Base-by-base conservation (phyloP, 1,140 invertebrate genomes). In the Apis florea region DNA sequence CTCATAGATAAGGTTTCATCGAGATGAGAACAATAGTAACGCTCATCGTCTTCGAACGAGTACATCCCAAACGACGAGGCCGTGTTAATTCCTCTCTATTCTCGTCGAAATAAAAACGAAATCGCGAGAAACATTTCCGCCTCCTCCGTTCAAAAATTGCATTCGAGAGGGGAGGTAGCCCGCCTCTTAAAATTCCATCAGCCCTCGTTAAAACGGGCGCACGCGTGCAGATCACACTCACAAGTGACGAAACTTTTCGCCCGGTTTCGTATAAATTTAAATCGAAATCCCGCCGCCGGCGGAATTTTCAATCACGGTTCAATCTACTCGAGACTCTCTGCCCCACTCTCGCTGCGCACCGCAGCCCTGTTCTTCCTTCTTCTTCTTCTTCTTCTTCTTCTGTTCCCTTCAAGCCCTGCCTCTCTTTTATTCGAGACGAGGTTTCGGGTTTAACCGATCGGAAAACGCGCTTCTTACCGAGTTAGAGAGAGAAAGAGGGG, bases 281-380 rank as follows among this genome's bases (percentile, higher is more conserved):
- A 89, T 92, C 87, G 90, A 92, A 90, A 78, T 85, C 83, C 84
- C 69, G 90, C 92, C 90, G 66, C 72, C 83, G 88, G 92, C 91
- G 69, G 86, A 91, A 87, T 92, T 93, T 93, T 92, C 92, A 93
- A 93, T 93, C 92, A 91, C 90, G 85, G 84, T 88, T 93, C 91
- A 91, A 93, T 93, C 92, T 90, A 90, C 85, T 85, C 89, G 85
- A 89, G 53, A 61, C 31, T 47, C 73, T 66, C 64, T 84, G 51
- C 69, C n/a, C n/a, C n/a, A n/a, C n/a, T n/a, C n/a, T 71, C n/a
- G 26, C 6, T 24, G 67, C 26, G 24, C 63, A 13, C 51, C 17
- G 21, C 21, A 15, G 1, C 61, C 15, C 61, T 31, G 17, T 26
- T 15, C 51, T 9, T n/a, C 47, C 21, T 56, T 19, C n/a, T 19